Conservation (phyloP, 2,797 vertebrate species). For the Aquila chrysaetos region DNA sequence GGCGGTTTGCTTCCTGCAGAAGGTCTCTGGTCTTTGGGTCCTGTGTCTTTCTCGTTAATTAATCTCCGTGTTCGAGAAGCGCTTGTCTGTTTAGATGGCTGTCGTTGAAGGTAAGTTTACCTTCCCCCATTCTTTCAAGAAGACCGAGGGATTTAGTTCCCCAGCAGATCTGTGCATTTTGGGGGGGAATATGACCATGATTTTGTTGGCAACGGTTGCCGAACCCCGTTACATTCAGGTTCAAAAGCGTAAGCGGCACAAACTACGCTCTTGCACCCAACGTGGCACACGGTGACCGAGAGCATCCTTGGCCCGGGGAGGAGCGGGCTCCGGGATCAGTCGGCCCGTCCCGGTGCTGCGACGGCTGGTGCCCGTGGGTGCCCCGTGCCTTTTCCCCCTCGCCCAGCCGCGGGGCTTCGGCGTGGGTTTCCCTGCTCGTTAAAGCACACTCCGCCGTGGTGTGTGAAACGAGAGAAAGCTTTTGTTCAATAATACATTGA, state of each 20-base stretch:
- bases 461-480: background rate
- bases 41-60: background rate
- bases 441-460: background rate
- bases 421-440: background rate
- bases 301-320: background rate
- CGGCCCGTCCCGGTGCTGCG: rapidly evolving
- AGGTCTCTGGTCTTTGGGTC: background rate
- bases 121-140: background rate
- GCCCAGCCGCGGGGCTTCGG: background rate
- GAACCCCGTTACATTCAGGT: background rate
- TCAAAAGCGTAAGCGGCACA: background rate
- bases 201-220: background rate
- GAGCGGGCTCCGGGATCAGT: background rate
- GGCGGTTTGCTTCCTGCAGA: background rate
- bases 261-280: too few species aligned
- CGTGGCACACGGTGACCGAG: background rate
- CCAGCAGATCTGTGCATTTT: background rate
- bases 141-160: background rate
- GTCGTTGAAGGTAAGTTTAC: background rate
- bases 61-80: background rate
- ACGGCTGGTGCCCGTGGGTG: background rate
- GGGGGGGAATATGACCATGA: rapidly evolving
- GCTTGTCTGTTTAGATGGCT: background rate
- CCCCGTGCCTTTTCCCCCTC: background rate
- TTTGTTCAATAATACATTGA: constrained; percentile 3